A percentile compares a stretch with the other conserved stretches of the same genome.
These are phyloP conservation scores for Rutilus rutilus DNA, from an alignment of 2,113 vertebrate genomes.

Conservation along the genomic window DNA sequence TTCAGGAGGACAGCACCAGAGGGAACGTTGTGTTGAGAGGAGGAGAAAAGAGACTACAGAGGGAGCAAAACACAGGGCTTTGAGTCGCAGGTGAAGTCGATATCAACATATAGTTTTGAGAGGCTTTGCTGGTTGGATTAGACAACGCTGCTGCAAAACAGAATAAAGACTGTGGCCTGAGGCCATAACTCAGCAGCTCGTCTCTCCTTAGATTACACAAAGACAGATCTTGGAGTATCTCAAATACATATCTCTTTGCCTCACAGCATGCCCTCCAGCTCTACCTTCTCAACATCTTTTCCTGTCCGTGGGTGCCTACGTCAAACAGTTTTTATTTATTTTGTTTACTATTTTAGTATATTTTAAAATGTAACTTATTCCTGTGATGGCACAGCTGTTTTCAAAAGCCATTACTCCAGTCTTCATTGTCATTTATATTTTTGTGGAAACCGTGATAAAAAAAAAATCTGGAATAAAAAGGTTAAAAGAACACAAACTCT, in stretches of 20 bases:
- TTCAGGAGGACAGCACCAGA: constrained; percentile 1
- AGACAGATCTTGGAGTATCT: not conserved
- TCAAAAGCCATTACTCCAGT: no score
- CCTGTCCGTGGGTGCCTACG: not conserved
- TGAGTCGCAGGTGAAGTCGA: not conserved
- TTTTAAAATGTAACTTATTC: no score
- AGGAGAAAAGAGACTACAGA: not conserved
- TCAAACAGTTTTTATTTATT: not conserved
- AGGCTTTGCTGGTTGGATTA: constrained; percentile 17
- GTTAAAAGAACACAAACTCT: no score
- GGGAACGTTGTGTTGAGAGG: constrained; percentile 20
- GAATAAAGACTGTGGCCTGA: not conserved
- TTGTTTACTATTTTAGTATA: no score
- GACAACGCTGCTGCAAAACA: not conserved
- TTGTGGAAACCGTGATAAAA: no score
- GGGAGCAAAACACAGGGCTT: not conserved
- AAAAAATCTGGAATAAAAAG: no score
- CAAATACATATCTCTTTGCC: constrained; percentile 24
- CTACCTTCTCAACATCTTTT: not conserved
- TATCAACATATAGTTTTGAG: not conserved
- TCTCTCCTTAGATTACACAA: constrained; percentile 24
- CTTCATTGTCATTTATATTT: no score
- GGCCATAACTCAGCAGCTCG: constrained; percentile 17
- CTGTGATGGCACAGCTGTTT: no score
- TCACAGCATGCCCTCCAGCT: constrained; percentile 20